Base-by-base conservation (phyloP, 2,888 invertebrate species). In the Linyphia triangularis region DNA sequence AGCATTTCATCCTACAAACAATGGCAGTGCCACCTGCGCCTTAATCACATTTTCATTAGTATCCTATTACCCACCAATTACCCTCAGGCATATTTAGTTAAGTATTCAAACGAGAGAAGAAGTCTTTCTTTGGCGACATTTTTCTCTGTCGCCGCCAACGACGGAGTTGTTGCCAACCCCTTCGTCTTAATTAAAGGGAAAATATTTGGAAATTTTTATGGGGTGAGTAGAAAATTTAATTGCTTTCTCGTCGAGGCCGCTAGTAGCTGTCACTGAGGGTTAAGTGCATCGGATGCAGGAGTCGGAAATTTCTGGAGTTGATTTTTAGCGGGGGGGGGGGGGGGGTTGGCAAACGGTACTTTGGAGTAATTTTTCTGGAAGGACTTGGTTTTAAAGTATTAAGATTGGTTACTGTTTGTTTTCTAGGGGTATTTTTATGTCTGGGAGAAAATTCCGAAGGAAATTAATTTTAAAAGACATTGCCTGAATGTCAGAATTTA, bases 41-140 rank as follows among this genome's bases (percentile, higher is more conserved):
- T 63, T 82, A 82, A 82, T 82, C 82, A 61, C 70, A 82, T 82
- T 82, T 82, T 82, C 82, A 82, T 82, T 82, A 82, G 61, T 72
- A 72, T 61, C 72, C 63, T 63, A 72, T 82, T 82, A 82, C 72
- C n/a, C 40, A 70, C 37, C 82, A 82, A 82, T 82, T 82, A 82
- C 72, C 70, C 43, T 26, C 16, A 51, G 51, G 59, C 82, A 82
- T 72, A 82, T 72, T 72, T 82, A 82, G 72, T 82, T 82, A 72
- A 72, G 82, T 72, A 82, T 82, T 82, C 82, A 82, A 77, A 63
- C 19, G 67, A 59, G 67, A 24, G 70, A 59, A 57, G 70, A 70
- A 43, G 57, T 30, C 33, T 81, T 81, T 81, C 69, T 69, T 81
- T 81, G 57, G 81, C 24, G 69, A 59, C 13, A 13, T 57, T 26